Evolutionary conservation across 2,888 invertebrate species (phyloP), one percentile per base, ranked within the genome.

Genomic region (Drosophila melanosoma): DNA sequence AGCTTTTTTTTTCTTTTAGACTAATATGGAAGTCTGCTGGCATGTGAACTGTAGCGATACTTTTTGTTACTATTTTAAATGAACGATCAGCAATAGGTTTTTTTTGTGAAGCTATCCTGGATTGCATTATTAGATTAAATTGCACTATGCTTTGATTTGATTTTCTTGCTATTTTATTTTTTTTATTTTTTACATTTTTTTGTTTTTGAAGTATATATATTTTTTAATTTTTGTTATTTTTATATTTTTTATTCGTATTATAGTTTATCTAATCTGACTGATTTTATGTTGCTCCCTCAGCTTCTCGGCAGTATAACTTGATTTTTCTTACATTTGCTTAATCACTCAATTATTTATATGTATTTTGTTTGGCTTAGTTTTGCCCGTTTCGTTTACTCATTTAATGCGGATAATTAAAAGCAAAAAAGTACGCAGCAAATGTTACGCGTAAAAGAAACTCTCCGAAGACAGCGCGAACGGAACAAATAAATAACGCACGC

Each of bases 361-460:
- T 57, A 56, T 52, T 66, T 32, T 29, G 59, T 33, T 59, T 64
- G 63, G 52, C 66, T 79, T 61, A 69, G 69, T 74, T 77, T 69
- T 38, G 42, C 62, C 65, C 59, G 61, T 60, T 68, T 63, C 49
- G 1, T 62, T 54, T 69, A 82, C 61, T 70, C 57, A 60, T 69
- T 76, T 69, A 65, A 81, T 71, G 69, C 64, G 68, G 66, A 66
- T 84, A 79, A 82, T 78, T 81, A 72, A 69, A 73, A 74, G 68
- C 81, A 67, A 80, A 72, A 7, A 54, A 74, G 60, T 81, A 66
- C 69, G 76, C 79, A 63, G 71, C 58, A 71, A 70, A 58, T 58
- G 59, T 23, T 63, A 33, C 60, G 62, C 67, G 71, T 20, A 42
- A n/a, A 53, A 48, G 20, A 60, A 65, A 63, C 57, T 60, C 54